Evolutionary conservation across 2,888 invertebrate genomes (phyloP), one percentile per base, ranked within the genome.

Genomic region (Cetonia aurata): DNA sequence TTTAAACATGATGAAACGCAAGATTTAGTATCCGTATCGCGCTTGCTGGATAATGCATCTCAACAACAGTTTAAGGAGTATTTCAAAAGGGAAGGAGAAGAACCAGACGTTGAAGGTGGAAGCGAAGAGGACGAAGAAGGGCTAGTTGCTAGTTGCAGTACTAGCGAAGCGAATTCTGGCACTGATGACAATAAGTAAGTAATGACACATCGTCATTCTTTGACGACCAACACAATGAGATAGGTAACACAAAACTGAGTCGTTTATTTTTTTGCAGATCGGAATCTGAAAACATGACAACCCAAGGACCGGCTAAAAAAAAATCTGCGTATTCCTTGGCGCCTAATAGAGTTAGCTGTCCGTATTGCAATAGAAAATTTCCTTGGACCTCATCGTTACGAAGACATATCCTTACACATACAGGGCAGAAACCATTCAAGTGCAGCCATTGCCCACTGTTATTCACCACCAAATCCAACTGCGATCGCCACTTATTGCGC

Each of bases 381-480:
- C 98, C 98, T 0, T 98, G 98, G 98, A 94, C 95, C 0, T 97
- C 96, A 33, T 98, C 97, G 0, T 87, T 98, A 31, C 91, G 96
- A n/a, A 90, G 98, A 9, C 98, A 98, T 83, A 94, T 98, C 44
- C 86, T 96, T 6, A 98, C 98, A 0, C 98, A 98, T 83, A 98
- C 98, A 0, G 96, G 94, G 1, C 97, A 98, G 82, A 98, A 98
- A 81, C 98, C 98, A 0, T 98, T 93, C 86, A 96, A 96, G 81
- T 98, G 98, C 83, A 93, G 94, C 0, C 93, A 95, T 80, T 98
- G 98, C 82, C 94, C 95, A 0, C 88, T 98, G 8, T 90, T 96
- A 0, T 98, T 98, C 83, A 98, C 98, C 42, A 98, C 98, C 0
- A 98, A 98, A 83, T 97, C 97, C 8, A 98, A 98, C 85, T 96